Conservation (phyloP, 2,888 invertebrate species). For the Dendrolimus pini region DNA sequence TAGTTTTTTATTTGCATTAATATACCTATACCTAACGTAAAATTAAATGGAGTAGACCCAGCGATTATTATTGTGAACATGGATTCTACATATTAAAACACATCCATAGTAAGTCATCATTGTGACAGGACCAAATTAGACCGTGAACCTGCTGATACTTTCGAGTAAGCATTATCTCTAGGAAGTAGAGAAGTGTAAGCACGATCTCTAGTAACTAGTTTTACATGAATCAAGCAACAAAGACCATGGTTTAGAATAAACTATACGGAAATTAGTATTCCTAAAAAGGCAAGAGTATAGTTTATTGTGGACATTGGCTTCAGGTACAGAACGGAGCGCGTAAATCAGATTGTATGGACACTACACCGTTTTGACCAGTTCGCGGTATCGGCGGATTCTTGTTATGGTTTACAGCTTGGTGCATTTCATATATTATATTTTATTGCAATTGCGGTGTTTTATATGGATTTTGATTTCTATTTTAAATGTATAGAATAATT, state of each 20-base stretch:
- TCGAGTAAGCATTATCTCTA: too few relatives aligned
- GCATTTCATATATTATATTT: conserved; percentile 1
- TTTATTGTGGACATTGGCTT: conserved; percentile 40
- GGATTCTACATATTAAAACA: too few relatives aligned
- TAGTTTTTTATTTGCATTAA: too few relatives aligned
- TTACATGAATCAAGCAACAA: conserved; percentile 8
- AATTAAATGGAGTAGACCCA: too few relatives aligned
- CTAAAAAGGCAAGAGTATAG: conserved; percentile 56
- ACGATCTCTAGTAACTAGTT: too few relatives aligned
- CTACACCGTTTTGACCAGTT: conserved; percentile 53
- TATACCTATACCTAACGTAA: too few relatives aligned
- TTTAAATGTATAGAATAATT: neutral
- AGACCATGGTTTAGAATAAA: conserved; percentile 43
- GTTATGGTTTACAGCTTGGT: conserved; percentile 16
- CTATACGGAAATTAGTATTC: conserved; percentile 52
- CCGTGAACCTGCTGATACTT: too few relatives aligned
- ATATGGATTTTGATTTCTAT: neutral
- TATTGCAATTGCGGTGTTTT: neutral
- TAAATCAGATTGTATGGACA: conserved; percentile 68
- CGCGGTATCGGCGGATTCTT: conserved; percentile 28
- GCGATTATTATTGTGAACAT: too few relatives aligned
- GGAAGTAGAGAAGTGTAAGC: too few relatives aligned
- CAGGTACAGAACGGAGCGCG: conserved; percentile 44
- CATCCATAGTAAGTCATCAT: too few relatives aligned
- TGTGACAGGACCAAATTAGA: too few relatives aligned